Conservation (phyloP, 2,888 invertebrate species). For the Plusia festucae region DNA sequence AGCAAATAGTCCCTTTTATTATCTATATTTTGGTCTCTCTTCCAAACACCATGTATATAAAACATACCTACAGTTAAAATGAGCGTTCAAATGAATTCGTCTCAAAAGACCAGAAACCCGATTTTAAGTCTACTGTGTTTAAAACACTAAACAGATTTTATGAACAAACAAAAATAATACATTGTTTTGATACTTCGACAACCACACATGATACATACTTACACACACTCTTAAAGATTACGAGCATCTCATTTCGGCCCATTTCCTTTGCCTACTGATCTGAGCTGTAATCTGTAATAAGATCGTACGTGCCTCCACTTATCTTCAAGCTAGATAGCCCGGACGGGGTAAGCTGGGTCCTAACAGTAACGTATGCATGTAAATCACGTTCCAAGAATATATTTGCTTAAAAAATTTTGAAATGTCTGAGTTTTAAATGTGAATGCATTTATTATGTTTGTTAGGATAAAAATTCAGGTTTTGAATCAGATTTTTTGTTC, state of each 20-base stretch:
- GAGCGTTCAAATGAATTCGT: too few species aligned
- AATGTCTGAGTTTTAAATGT: not conserved
- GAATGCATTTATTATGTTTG: not conserved
- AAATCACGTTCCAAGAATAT: not conserved
- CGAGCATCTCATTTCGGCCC: constrained; percentile 30
- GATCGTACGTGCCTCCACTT: constrained; percentile 28
- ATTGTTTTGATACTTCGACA: too few species aligned
- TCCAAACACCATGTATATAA: too few species aligned
- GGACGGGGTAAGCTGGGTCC: constrained; percentile 23
- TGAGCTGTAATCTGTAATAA: constrained; percentile 22
- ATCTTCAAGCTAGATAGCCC: constrained; percentile 28
- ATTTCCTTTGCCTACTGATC: constrained; percentile 30
- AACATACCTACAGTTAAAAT: too few species aligned
- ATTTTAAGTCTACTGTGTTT: too few species aligned
- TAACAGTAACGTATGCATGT: constrained; percentile 6
- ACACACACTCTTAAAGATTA: not conserved
- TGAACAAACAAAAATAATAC: too few species aligned
- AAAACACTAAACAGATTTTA: too few species aligned
- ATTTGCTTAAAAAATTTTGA: not conserved
- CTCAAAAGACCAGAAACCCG: too few species aligned
- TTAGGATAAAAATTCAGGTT: too few species aligned
- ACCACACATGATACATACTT: not conserved
- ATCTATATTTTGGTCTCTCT: too few species aligned
- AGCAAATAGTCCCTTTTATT: too few species aligned
- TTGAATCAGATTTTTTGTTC: not conserved